Conservation (phyloP, 2,113 vertebrate genomes). For the Gallinago media region DNA sequence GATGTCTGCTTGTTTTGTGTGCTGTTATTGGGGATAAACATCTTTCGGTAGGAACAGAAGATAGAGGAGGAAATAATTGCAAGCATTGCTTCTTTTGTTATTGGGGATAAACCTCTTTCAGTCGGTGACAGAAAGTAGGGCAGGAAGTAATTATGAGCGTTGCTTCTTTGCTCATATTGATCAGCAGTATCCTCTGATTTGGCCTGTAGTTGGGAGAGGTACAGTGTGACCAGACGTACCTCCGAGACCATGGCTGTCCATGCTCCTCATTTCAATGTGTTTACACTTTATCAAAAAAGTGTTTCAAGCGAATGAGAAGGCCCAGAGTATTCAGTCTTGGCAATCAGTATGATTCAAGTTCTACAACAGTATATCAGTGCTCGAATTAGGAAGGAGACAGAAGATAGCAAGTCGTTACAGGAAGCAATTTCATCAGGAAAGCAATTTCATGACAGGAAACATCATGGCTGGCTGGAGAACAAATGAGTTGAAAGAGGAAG, state of each 20-base stretch:
- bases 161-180: not conserved
- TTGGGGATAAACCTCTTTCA: not conserved
- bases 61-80: not conserved
- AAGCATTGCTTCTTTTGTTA: not conserved
- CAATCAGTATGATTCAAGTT: not conserved
- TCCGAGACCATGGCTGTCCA: not conserved
- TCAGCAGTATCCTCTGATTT: conserved; percentile 11
- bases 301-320: not conserved
- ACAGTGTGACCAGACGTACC: not conserved
- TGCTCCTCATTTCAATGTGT: not conserved
- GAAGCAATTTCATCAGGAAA: not conserved
- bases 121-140: not conserved
- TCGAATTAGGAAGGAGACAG: not conserved
- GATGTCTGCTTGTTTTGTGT: conserved; percentile 1
- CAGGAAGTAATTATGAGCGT: not conserved
- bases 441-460: not conserved
- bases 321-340: not conserved
- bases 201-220: not conserved
- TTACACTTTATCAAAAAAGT: conserved; percentile 1
- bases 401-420: not conserved
- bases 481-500: not conserved
- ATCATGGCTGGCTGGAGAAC: not conserved
- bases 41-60: not conserved
- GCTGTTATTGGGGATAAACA: not conserved
- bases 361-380: not conserved